A percentile compares a stretch with the other conserved stretches of the same genome.
phyloP scores from a whole-genome alignment of 2,888 invertebrate species.

The Eupelmus urozonus region DNA sequence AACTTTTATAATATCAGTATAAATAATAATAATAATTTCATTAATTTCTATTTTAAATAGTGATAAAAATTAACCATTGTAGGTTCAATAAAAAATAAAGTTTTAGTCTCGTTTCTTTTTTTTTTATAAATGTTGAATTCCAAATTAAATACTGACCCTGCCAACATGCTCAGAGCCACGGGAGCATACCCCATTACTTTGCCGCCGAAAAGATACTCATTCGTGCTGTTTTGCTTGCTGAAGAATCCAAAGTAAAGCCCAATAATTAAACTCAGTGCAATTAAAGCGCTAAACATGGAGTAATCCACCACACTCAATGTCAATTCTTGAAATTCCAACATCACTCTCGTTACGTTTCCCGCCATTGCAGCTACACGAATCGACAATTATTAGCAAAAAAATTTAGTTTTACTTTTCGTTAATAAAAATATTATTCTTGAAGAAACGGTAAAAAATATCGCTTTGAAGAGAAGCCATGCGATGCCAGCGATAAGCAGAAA shows the following conservation, averaged over 20 bases:
- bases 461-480: not conserved
- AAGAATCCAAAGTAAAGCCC: conserved; percentile 82
- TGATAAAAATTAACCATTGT: no score
- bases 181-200: conserved; percentile 86
- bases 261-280: conserved; percentile 79
- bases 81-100: no score
- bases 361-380: conserved; percentile 19
- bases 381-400: not conserved
- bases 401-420: not conserved
- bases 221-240: conserved; percentile 81
- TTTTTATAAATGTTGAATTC: not conserved
- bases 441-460: not conserved
- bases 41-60: no score
- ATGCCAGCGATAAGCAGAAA: not conserved
- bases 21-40: no score
- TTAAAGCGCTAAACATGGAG: conserved; percentile 78
- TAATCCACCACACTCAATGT: conserved; percentile 80
- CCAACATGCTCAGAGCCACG: conserved; percentile 85
- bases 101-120: no score
- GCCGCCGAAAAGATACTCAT: conserved; percentile 85
- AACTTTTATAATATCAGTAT: no score
- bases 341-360: conserved; percentile 11
- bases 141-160: conserved; percentile 79
- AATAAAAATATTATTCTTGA: not conserved
- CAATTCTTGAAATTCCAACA: conserved; percentile 56